phyloP scores from a whole-genome alignment of 2,888 invertebrate genomes.

The Calameuta filiformis region DNA sequence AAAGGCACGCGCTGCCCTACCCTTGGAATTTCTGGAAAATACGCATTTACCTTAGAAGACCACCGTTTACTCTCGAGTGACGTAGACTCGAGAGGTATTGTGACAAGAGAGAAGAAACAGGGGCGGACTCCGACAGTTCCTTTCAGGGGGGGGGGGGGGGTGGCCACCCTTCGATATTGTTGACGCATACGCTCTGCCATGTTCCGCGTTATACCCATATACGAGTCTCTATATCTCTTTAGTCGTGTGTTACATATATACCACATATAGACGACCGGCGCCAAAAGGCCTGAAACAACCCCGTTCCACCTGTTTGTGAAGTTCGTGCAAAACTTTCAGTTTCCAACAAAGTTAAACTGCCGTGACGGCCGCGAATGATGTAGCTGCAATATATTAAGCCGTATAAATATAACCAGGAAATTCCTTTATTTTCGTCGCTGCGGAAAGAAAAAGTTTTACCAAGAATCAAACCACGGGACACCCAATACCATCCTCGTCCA shows the following conservation, averaged over 20 bases:
- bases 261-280: conserved; percentile 27
- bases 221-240: neutral
- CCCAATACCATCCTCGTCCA: neutral
- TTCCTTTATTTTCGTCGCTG: neutral
- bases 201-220: neutral
- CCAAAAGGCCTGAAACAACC: conserved; percentile 43
- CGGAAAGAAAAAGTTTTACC: neutral
- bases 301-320: conserved; percentile 52
- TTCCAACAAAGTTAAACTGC: conserved; percentile 33
- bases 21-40: neutral
- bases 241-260: neutral
- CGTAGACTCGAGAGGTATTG: neutral
- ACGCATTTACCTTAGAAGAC: neutral
- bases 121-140: neutral
- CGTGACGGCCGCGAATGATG: neutral
- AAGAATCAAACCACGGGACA: neutral
- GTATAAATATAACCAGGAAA: neutral
- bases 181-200: neutral
- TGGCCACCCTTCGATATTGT: neutral
- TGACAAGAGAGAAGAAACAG: neutral
- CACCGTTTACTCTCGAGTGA: neutral
- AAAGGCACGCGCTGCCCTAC: neutral
- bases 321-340: conserved; percentile 47
- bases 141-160: neutral
- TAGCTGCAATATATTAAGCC: neutral